Conservation (phyloP, 2,797 vertebrate genomes). For the Coluber constrictor region DNA sequence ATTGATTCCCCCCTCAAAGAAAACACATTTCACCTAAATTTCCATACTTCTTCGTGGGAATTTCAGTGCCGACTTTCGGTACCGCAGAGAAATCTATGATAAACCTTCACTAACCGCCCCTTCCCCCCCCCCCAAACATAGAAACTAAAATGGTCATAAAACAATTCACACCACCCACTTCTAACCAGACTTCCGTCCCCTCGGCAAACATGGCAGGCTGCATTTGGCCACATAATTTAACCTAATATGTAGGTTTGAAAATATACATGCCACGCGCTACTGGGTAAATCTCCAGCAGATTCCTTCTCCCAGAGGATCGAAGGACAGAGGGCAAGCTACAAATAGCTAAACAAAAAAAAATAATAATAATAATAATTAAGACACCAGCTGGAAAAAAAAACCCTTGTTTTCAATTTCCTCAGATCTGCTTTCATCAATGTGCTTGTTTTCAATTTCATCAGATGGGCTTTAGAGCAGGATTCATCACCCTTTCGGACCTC, state of each 20-base stretch:
- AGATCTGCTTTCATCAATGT: too few relatives aligned
- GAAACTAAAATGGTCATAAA: background rate
- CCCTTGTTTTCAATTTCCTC: background rate
- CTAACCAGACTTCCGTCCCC: background rate
- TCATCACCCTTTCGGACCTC: too few relatives aligned
- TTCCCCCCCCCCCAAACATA: background rate
- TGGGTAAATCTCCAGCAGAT: background rate
- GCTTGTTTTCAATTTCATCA: background rate
- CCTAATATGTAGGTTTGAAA: background rate
- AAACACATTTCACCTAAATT: background rate
- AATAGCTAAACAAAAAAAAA: background rate
- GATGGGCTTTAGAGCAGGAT: too few relatives aligned
- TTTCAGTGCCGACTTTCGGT: background rate
- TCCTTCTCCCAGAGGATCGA: background rate
- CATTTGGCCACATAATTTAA: background rate
- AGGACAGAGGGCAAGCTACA: background rate
- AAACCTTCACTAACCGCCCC: background rate
- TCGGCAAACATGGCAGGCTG: background rate
- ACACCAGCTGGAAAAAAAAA: background rate
- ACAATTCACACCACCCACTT: background rate
- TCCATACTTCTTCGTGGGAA: background rate
- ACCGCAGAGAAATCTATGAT: background rate
- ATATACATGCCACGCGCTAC: too few relatives aligned
- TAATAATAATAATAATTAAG: background rate
- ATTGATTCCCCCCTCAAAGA: background rate